Evolutionary conservation across 2,888 invertebrate species (phyloP), one percentile per base, ranked within the genome.

Genomic region (Pollenia amentaria): DNA sequence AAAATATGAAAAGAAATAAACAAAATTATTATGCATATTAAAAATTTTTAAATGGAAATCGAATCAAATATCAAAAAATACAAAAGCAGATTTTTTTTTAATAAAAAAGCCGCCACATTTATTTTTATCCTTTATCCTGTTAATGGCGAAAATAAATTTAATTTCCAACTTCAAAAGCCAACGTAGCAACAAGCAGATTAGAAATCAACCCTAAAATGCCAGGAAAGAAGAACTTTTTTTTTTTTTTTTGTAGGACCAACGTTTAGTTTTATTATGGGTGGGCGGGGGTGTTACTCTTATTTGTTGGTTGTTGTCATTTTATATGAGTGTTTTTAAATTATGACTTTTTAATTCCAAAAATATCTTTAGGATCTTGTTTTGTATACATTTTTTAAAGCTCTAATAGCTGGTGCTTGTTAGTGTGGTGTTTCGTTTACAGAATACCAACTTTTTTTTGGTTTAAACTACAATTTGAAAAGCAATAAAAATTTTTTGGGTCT

Each of bases 391-490:
- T 48, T 62, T 29, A 29, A 29, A 18, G 12, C 29, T 21, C 40
- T 65, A 81, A 70, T 76, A 84, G 73, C 57, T 78, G 64, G 55
- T 73, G 16, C 64, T 53, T 48, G 70, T 40, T 70, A 53, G 42
- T 42, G 8, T 60, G 76, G 9, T 44, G 14, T 72, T 57, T 40
- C 16, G 21, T 51, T 67, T 10, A 53, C 29, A 73, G 60, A n/a
- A 65, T 67, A 60, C 46, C 4, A 21, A 46, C 48, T 44, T 60
- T 55, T 38, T 64, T 55, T 44, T 60, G 18, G 1, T 73, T 81
- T 21, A n/a, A 88, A 89, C 88, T 90, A 88, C 85, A 88, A 89
- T 90, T 91, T 90, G 86, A 89, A 90, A 81, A 90, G 90, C 89
- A 88, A 90, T 89, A 90, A 90, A 90, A 88, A 73, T 75, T 69